Conservation (phyloP, 1,140 invertebrate species). For the Amyelois transitella region DNA sequence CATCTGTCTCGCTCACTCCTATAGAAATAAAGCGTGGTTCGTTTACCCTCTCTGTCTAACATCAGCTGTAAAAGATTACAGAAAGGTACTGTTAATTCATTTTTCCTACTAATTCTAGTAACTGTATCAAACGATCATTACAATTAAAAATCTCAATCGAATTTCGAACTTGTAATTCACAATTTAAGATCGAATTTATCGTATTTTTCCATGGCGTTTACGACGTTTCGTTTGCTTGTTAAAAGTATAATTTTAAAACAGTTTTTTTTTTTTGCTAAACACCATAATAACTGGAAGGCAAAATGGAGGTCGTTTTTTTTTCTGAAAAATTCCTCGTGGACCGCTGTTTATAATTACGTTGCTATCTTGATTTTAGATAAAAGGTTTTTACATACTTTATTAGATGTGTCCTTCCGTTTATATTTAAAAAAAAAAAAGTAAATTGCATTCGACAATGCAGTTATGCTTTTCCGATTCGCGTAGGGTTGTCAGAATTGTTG, state of each 20-base stretch:
- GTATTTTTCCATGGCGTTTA: not conserved
- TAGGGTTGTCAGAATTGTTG: not conserved
- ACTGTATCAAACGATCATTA: not conserved
- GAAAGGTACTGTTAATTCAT: slow-evolving; percentile 2
- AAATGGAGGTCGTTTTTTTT: not conserved
- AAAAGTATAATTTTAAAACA: slow-evolving; percentile 1
- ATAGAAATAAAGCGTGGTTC: not conserved
- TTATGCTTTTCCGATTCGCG: not conserved
- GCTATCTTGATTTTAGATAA: slow-evolving; percentile 6
- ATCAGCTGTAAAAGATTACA: slow-evolving; percentile 1
- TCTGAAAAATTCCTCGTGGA: slow-evolving; percentile 2
- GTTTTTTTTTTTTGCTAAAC: slow-evolving; percentile 4
- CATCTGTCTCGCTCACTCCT: not conserved
- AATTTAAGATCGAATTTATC: not conserved
- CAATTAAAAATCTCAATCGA: not conserved
- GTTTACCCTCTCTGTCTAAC: not conserved
- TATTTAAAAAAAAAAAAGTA: too few species aligned
- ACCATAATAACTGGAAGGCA: slow-evolving; percentile 2
- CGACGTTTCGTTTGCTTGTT: not conserved
- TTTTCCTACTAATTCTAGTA: not conserved
- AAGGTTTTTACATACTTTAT: slow-evolving; percentile 2
- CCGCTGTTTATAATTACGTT: slow-evolving; percentile 2
- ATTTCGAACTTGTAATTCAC: not conserved
- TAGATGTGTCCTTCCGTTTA: not conserved
- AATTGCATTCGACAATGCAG: slow-evolving; percentile 4